Evolutionary conservation across 2,797 vertebrate species (phyloP).

Genomic region (Pangasius sanitwongsei): DNA sequence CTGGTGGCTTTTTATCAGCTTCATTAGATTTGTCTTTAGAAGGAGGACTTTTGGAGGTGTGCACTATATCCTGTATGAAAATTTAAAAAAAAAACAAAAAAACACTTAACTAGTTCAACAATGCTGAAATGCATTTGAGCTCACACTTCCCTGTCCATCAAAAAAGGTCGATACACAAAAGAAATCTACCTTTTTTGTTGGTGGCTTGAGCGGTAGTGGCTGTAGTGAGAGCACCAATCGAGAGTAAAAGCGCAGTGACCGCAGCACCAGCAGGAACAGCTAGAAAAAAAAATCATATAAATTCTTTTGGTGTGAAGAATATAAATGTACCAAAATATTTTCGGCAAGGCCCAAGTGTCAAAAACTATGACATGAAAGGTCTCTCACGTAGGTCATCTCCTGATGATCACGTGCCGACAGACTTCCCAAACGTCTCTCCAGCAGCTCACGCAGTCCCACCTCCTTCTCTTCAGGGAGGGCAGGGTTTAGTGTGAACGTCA

Average conservation of each 20-base stretch:
- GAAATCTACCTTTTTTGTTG: slow-evolving; percentile 77
- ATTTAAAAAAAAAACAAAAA: background rate
- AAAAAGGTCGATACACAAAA: background rate
- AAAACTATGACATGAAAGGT: background rate
- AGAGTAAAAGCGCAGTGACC: slow-evolving; percentile 86
- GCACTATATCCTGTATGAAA: slow-evolving; percentile 60
- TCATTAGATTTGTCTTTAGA: slow-evolving; percentile 55
- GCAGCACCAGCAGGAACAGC: slow-evolving; percentile 90
- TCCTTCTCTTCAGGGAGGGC: slow-evolving; percentile 76
- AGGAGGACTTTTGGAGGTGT: slow-evolving; percentile 48
- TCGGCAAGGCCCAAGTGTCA: background rate
- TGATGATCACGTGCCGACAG: slow-evolving; percentile 82
- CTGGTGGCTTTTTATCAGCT: slow-evolving; percentile 31
- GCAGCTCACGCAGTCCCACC: slow-evolving; percentile 65
- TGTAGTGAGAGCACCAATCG: slow-evolving; percentile 92
- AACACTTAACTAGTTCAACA: background rate
- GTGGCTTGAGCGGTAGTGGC: slow-evolving; percentile 84
- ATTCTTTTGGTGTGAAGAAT: background rate
- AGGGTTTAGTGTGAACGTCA: slow-evolving; percentile 85
- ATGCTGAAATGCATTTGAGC: background rate
- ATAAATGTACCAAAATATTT: background rate
- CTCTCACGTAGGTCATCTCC: slow-evolving; percentile 90
- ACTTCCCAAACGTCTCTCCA: slow-evolving; percentile 84
- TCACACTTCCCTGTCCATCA: background rate
- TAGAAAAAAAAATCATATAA: slow-evolving; percentile 60